phyloP scores from a whole-genome alignment of 2,888 invertebrate species.

The Agriopis aurantiaria region DNA sequence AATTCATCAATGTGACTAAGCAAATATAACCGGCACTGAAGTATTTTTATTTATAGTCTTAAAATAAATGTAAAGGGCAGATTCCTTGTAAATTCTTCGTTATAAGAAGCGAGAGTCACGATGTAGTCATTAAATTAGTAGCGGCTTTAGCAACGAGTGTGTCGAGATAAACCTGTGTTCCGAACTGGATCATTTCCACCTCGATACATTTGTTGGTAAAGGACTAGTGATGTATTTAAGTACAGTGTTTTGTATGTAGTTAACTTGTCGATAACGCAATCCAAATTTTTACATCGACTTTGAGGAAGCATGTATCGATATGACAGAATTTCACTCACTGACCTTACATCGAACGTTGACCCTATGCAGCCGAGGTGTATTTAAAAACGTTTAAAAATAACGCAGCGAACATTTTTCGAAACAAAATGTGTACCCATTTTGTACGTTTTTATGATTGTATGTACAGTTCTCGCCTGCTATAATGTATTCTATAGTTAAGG shows the following conservation, averaged over 20 bases:
- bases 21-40: constrained; percentile 29
- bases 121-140: constrained; percentile 63
- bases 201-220: constrained; percentile 35
- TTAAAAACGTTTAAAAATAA: constrained; percentile 51
- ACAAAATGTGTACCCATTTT: constrained; percentile 57
- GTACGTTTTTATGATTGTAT: constrained; percentile 60
- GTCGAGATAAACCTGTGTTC: not conserved
- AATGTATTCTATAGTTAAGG: constrained; percentile 30
- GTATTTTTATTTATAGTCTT: constrained; percentile 22
- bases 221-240: constrained; percentile 52
- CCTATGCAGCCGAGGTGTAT: constrained; percentile 45
- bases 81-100: constrained; percentile 43
- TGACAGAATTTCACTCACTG: constrained; percentile 36
- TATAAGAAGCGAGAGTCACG: constrained; percentile 58
- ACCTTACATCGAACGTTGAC: constrained; percentile 45
- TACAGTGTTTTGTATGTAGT: constrained; percentile 50
- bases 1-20: constrained; percentile 22
- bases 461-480: constrained; percentile 43
- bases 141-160: constrained; percentile 27
- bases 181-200: not conserved
- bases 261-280: constrained; percentile 36
- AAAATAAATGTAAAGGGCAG: constrained; percentile 34
- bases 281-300: constrained; percentile 29
- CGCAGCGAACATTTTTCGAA: constrained; percentile 52
- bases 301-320: not conserved